Base-by-base conservation (phyloP, 2,113 vertebrate species). In the Siniperca chuatsi region DNA sequence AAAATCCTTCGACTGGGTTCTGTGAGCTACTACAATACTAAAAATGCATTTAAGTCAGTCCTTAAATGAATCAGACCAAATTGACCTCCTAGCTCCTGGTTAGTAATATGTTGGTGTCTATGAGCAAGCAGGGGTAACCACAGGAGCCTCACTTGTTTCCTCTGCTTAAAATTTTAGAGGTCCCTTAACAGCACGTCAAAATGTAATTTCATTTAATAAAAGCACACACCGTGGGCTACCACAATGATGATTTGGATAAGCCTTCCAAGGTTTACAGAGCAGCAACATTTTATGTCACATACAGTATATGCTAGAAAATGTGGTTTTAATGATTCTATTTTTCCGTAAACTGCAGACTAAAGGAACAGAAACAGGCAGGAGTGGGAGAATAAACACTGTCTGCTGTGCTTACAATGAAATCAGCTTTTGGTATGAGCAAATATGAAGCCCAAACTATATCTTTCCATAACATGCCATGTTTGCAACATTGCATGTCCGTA, bases 141-240 rank as follows among this genome's bases (percentile, higher is more conserved):
- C 54, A 40, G 11, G 9, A 60, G 40, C 23, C 57, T 75, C 25
- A 21, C 29, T 72, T 33, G 52, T 75, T 82, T 76, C 21, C 35
- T 71, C 40, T 50, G 7, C 20, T 75, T 75, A 42, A 44, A 37
- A 74, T 44, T 44, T 64, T 15, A 74, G 35, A 25, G 13, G 6
- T 65, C 81, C 13, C 33, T 73, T 25, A 65, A 83, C 52, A 89
- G 64, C 70, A 42, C 13, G 25, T 70, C 16, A 46, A 42, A 18
- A 46, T n/a, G 12, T 40, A 13, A 81, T 58, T 78, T 40, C 0
- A 71, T 66, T 60, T 37, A 68, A 78, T 88, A 73, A 82, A 29
- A 62, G 67, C 23, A 33, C 42, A 82, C 70, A 46, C 11, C 46
- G 35, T 25, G 29, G 55, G 18, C 44, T 68, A 48, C 72, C 55